These are phyloP conservation scores for Acestrorhynchus altus DNA, from an alignment of 2,797 vertebrate species.

Conservation along the genomic window DNA sequence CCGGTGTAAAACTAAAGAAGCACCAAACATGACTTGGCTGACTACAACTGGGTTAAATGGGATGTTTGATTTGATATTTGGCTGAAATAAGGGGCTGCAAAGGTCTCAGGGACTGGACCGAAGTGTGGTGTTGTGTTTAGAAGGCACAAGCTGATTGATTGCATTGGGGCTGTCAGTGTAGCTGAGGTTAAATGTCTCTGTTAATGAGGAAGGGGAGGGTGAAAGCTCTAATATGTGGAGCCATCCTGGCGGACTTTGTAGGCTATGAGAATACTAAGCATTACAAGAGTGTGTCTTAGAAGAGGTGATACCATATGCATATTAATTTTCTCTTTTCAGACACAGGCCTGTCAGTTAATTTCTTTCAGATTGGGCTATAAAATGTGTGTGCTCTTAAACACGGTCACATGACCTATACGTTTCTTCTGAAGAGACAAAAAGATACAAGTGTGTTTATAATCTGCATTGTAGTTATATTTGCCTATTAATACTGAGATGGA, in stretches of 20 bases:
- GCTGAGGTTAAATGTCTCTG: slow-evolving; percentile 49
- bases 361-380: too few relatives aligned
- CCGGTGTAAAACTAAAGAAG: background rate
- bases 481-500: too few relatives aligned
- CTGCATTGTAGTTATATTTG: too few relatives aligned
- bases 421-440: too few relatives aligned
- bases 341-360: too few relatives aligned
- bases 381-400: too few relatives aligned
- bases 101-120: background rate
- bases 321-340: background rate
- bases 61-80: background rate
- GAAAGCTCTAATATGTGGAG: slow-evolving; percentile 44
- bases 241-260: slow-evolving; percentile 20
- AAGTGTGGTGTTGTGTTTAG: background rate
- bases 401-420: too few relatives aligned
- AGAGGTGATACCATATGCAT: background rate
- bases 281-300: background rate
- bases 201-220: slow-evolving; percentile 28
- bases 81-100: background rate
- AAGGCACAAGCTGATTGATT: slow-evolving; percentile 22
- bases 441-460: too few relatives aligned
- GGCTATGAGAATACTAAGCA: background rate
- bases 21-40: background rate
- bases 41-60: background rate
- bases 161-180: slow-evolving; percentile 4